Base-by-base conservation (phyloP, 2,888 invertebrate species). In the Phalera bucephala region DNA sequence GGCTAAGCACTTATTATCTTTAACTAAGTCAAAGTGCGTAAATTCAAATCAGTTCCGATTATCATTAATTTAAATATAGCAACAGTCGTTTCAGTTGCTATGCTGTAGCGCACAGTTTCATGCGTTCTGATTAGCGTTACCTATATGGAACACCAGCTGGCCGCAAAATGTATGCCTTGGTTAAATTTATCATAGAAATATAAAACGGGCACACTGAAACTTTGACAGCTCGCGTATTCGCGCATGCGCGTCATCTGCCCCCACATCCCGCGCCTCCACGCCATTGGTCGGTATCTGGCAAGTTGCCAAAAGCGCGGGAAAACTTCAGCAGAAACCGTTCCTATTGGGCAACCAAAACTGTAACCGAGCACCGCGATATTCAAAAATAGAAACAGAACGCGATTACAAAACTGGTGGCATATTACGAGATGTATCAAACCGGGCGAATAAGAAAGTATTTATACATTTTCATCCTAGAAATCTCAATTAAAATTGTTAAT, bases 331-430 rank as follows among this genome's bases (percentile, higher is more conserved):
- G 63, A 69, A 62, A 59, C 53, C 42, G 50, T 57, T 73, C 59
- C 78, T 64, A 87, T 87, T 86, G 88, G 86, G 53, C 49, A 56
- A 57, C 67, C 64, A 44, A 70, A 71, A 72, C 63, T 77, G 86
- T 72, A 88, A 87, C 81, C 83, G 75, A 85, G 87, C 88, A 87
- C 88, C 88, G 87, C 88, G 81, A 73, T 83, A 84, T 88, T 88
- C 81, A 82, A 89, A 88, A 88, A 89, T 89, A 89, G 88, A 87
- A 70, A 63, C 65, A 61, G 68, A 57, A 64, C 62, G 46, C 49
- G 59, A 64, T 74, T 75, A 72, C 67, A 67, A 72, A 73, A 72
- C 63, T 49, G 23, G 45, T 64, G 63, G 60, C 54, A 52, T 46
- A 37, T 40, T 26, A 42, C 36, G 31, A 31, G 23, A 36, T n/a